Evolutionary conservation across 2,797 vertebrate species (phyloP).

Genomic region (Basileuterus tristriatus): DNA sequence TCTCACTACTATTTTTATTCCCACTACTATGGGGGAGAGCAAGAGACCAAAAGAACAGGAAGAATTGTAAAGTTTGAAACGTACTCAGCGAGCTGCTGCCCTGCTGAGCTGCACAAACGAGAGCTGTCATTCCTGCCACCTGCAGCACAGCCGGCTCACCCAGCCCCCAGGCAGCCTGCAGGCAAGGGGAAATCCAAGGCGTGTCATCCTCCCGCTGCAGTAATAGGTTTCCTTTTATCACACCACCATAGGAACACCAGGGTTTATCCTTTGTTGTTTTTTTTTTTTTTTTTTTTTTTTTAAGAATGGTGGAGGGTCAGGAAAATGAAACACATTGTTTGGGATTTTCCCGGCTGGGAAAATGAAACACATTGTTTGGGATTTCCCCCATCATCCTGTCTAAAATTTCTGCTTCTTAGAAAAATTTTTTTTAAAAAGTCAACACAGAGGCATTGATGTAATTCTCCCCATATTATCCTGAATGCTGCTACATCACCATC

Average conservation of each 20-base stretch:
- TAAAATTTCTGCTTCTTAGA: neutral
- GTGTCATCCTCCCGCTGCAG: neutral
- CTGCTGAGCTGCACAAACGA: neutral
- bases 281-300: neutral
- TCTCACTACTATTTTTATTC: neutral
- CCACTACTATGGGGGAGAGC: neutral
- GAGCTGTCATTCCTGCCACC: neutral
- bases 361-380: neutral
- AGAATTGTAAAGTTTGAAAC: neutral
- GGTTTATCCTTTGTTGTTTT: neutral
- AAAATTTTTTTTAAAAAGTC: neutral
- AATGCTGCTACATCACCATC: neutral
- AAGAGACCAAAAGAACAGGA: neutral
- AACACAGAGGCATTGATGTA: neutral
- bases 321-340: neutral
- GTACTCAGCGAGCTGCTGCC: neutral
- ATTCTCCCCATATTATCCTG: neutral
- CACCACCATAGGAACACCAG: neutral
- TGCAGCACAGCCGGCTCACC: neutral
- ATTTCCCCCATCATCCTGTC: neutral
- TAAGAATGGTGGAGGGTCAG: neutral
- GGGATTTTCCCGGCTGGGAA: neutral
- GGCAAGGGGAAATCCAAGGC: neutral
- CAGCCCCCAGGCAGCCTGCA: neutral
- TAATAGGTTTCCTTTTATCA: neutral